phyloP scores from a whole-genome alignment of 2,797 vertebrate genomes.

The Martes flavigula region DNA sequence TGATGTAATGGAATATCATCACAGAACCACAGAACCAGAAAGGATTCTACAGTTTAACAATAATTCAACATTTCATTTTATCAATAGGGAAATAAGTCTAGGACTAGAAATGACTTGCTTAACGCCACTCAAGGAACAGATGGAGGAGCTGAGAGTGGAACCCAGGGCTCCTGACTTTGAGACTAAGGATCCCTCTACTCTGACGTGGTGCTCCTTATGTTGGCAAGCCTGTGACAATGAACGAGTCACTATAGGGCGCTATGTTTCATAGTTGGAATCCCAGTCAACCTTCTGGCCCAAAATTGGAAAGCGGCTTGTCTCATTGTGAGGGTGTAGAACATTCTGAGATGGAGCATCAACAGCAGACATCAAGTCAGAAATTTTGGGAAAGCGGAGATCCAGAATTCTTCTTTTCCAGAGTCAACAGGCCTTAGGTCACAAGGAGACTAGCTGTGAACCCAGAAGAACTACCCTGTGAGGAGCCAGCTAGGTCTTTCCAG shows the following conservation, averaged over 20 bases:
- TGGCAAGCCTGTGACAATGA: neutral
- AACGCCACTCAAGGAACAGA: neutral
- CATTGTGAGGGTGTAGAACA: neutral
- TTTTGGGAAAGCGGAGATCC: neutral
- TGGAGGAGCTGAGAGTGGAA: neutral
- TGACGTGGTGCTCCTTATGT: fast-evolving
- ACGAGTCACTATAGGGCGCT: neutral
- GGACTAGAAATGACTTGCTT: neutral
- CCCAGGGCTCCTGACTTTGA: neutral
- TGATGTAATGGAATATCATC: neutral
- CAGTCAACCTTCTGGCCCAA: neutral
- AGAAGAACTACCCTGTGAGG: neutral
- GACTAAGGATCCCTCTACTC: neutral
- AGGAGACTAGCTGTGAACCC: neutral
- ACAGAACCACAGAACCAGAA: neutral
- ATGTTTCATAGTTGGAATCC: neutral
- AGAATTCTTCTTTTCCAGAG: neutral
- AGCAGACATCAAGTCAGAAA: neutral
- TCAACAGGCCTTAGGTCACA: neutral
- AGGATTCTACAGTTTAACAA: neutral
- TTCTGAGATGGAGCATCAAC: neutral
- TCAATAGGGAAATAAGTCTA: neutral
- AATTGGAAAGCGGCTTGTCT: conserved; percentile 21
- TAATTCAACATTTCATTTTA: neutral
- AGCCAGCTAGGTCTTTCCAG: neutral